A percentile compares a stretch with the other conserved stretches of the same genome.
Conservation (phyloP, 2,113 vertebrate genomes). For the Euleptes europaea region DNA sequence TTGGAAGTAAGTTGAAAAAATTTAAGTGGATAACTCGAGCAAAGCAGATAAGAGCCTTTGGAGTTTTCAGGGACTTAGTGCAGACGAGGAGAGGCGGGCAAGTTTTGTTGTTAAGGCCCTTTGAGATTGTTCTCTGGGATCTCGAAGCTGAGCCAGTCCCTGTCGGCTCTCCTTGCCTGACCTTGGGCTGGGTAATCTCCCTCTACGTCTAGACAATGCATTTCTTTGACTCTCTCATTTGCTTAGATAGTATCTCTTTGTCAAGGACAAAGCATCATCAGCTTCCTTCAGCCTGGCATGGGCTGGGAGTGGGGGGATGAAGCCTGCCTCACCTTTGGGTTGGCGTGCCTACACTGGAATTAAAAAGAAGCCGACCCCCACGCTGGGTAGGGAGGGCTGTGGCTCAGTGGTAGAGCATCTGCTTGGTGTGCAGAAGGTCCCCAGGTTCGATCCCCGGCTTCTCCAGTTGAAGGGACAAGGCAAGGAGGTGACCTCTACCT, state of each 20-base stretch:
- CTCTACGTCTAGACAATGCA: neutral
- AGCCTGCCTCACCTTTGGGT: too few species aligned
- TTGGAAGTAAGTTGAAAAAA: neutral
- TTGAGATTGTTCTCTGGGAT: neutral
- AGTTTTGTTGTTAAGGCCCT: neutral
- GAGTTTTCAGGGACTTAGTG: neutral
- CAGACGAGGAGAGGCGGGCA: neutral
- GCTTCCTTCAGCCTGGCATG: neutral
- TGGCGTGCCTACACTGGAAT: too few species aligned
- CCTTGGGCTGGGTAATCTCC: slow-evolving; percentile 8
- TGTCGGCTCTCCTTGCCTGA: neutral
- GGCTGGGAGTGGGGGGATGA: too few species aligned
- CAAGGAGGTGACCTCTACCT: too few species aligned
- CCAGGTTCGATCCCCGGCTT: too few species aligned
- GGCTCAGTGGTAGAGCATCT: too few species aligned
- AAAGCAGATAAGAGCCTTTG: neutral
- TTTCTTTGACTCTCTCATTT: neutral
- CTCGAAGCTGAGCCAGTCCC: neutral
- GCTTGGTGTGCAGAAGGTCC: too few species aligned
- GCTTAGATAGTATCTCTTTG: neutral
- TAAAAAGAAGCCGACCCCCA: too few species aligned
- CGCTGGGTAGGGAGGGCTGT: too few species aligned
- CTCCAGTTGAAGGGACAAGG: too few species aligned
- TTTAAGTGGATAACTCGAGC: neutral
- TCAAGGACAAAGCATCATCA: neutral